A percentile compares a stretch with the other conserved stretches of the same genome.
These are phyloP conservation scores for Drosophila robusta DNA, from an alignment of 2,888 invertebrate species.

Conservation along the genomic window DNA sequence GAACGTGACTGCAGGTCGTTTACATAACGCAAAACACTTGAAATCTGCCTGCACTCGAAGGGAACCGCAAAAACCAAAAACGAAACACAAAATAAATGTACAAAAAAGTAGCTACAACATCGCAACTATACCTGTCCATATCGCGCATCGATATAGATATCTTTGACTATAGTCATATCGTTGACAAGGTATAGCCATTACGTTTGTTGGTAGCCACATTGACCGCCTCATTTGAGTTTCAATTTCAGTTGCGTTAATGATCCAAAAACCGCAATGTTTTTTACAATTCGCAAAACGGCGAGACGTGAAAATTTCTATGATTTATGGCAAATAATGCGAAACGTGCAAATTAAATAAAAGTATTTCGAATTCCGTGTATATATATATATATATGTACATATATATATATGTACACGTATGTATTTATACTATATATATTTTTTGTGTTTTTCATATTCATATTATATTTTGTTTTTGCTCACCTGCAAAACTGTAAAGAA, in stretches of 20 bases:
- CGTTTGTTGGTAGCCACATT: slow-evolving; percentile 45
- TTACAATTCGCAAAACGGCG: slow-evolving; percentile 42
- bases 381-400: neutral
- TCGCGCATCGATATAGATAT: slow-evolving; percentile 29
- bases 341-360: slow-evolving; percentile 63
- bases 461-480: slow-evolving; percentile 43
- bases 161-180: slow-evolving; percentile 41
- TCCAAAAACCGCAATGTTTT: slow-evolving; percentile 59
- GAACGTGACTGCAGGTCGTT: slow-evolving; percentile 69
- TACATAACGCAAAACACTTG: slow-evolving; percentile 72
- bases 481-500: slow-evolving; percentile 96
- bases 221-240: slow-evolving; percentile 41
- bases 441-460: neutral
- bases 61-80: slow-evolving; percentile 50
- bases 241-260: slow-evolving; percentile 61
- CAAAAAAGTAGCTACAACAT: slow-evolving; percentile 13
- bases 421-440: too few relatives aligned
- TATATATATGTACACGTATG: neutral
- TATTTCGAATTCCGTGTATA: slow-evolving; percentile 23
- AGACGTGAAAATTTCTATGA: slow-evolving; percentile 66
- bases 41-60: slow-evolving; percentile 49
- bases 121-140: slow-evolving; percentile 9
- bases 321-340: slow-evolving; percentile 52
- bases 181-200: slow-evolving; percentile 56
- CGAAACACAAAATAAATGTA: neutral